Conservation (phyloP, 2,888 invertebrate genomes). For the Cylindroiulus punctatus region DNA sequence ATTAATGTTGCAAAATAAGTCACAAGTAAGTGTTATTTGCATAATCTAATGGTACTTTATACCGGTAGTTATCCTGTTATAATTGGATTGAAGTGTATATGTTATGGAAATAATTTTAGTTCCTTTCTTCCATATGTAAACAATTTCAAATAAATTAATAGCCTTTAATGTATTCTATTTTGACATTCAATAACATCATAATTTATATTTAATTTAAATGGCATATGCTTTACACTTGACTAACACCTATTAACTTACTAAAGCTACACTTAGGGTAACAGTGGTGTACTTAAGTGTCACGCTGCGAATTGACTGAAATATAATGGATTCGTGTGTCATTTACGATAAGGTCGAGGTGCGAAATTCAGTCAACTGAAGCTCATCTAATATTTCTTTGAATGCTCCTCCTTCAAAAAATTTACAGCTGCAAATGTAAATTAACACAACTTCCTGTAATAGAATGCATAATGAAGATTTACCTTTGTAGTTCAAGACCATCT, state of each 20-base stretch:
- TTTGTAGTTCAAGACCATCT: not conserved
- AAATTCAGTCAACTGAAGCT: not conserved
- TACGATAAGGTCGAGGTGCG: not conserved
- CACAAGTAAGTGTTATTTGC: no score
- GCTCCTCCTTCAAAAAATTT: not conserved
- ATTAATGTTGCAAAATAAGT: no score
- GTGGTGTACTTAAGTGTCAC: not conserved
- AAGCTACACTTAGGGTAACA: not conserved
- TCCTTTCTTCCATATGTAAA: not conserved
- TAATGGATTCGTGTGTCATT: not conserved
- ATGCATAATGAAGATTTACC: not conserved
- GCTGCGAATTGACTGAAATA: not conserved
- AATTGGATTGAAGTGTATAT: no score
- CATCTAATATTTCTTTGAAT: not conserved
- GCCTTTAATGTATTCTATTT: not conserved
- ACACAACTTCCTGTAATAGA: not conserved
- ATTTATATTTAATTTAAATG: not conserved
- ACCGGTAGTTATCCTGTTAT: no score
- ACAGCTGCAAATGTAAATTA: not conserved
- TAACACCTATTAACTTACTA: not conserved
- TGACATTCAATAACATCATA: not conserved
- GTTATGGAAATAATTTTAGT: no score
- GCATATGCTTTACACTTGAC: not conserved
- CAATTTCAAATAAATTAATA: not conserved
- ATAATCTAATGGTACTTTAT: no score